Percentiles rank a stretch among this genome's conserved stretches.
Conservation (phyloP, 2,113 vertebrate genomes). For the Mus pahari region DNA sequence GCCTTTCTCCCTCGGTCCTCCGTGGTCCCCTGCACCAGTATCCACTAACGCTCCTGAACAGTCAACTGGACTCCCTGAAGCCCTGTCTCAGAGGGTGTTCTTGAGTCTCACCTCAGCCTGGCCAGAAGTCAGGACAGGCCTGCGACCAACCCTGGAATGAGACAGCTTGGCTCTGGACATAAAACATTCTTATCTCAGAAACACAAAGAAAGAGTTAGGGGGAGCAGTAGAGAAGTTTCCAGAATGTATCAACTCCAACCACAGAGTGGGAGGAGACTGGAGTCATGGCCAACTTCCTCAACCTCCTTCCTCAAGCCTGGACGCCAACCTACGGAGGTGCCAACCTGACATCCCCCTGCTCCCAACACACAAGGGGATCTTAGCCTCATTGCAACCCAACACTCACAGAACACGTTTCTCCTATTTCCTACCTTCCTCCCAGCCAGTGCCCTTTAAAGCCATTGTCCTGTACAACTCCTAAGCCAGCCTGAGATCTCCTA, state of each 20-base stretch:
- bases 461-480: neutral
- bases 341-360: rapidly evolving
- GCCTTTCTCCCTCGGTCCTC: too few relatives aligned
- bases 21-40: neutral
- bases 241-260: neutral
- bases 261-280: neutral
- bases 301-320: neutral
- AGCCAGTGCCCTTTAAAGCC: neutral
- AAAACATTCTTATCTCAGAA: neutral
- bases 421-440: neutral
- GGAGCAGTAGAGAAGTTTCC: neutral
- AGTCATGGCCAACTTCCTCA: rapidly evolving
- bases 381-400: neutral
- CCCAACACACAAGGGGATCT: neutral
- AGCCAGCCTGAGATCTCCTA: neutral
- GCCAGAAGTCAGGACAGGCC: neutral
- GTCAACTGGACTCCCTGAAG: neutral
- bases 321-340: neutral
- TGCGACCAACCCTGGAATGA: neutral
- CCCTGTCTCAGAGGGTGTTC: neutral
- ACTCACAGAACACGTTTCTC: neutral
- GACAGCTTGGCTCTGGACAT: conserved; percentile 1
- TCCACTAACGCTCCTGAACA: neutral
- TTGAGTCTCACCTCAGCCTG: neutral
- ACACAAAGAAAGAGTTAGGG: neutral